Evolutionary conservation across 23 tunicate species (phyloP).

Genomic region (Styela clava): DNA sequence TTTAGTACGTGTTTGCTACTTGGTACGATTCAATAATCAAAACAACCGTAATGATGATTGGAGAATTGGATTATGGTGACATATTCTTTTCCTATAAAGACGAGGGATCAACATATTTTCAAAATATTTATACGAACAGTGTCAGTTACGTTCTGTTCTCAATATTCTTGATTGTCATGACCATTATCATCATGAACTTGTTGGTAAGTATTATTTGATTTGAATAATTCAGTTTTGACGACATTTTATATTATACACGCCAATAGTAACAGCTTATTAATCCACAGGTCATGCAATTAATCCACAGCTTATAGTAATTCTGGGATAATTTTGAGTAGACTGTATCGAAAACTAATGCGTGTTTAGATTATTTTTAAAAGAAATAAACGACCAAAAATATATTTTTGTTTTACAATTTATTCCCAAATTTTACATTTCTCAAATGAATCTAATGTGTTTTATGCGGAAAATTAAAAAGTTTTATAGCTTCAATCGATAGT

Average conservation of each 20-base stretch:
- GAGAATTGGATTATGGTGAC: constrained; percentile 65
- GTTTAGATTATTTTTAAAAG: too few species aligned
- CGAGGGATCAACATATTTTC: not conserved
- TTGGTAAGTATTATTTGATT: constrained; percentile 52
- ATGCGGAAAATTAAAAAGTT: too few species aligned
- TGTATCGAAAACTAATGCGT: too few species aligned
- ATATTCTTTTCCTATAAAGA: constrained; percentile 39
- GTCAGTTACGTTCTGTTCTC: constrained; percentile 66
- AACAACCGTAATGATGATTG: constrained; percentile 89
- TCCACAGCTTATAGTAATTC: too few species aligned
- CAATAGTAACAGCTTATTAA: not conserved
- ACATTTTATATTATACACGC: not conserved
- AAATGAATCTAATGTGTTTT: too few species aligned
- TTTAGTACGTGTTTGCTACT: constrained; percentile 58
- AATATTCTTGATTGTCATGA: constrained; percentile 82
- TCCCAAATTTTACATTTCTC: too few species aligned
- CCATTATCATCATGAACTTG: constrained; percentile 91
- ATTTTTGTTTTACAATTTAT: too few species aligned
- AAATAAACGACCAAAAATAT: too few species aligned
- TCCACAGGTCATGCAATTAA: too few species aligned
- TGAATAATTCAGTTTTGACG: not conserved
- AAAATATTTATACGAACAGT: constrained; percentile 48
- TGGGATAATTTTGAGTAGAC: too few species aligned
- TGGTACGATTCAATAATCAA: constrained; percentile 80
- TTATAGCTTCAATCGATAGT: too few species aligned